Evolutionary conservation across 1,140 invertebrate genomes (phyloP).

Genomic region (Drosophila kohkoa): DNA sequence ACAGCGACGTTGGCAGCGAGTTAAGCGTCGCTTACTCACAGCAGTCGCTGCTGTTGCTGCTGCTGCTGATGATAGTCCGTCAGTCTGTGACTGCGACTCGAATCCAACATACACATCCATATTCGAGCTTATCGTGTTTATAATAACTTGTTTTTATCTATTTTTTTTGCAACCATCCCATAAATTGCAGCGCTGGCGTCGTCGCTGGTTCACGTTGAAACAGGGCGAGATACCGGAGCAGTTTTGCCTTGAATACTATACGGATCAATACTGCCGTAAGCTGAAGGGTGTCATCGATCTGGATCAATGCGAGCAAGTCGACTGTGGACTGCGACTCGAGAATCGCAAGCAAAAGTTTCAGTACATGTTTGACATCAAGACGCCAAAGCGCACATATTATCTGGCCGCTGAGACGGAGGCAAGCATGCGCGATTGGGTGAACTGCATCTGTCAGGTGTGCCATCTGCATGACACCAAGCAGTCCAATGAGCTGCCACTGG

Average conservation of each 20-base stretch:
- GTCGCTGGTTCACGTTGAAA: constrained; percentile 96
- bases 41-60: not conserved
- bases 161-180: too few relatives aligned
- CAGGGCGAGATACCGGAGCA: constrained; percentile 96
- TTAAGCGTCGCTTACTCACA: constrained; percentile 20
- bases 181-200: constrained; percentile 94
- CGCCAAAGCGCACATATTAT: constrained; percentile 95
- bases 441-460: constrained; percentile 96
- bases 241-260: constrained; percentile 97
- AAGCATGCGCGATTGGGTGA: constrained; percentile 98
- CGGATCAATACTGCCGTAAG: constrained; percentile 93
- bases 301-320: constrained; percentile 97
- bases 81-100: constrained; percentile 15
- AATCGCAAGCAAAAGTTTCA: constrained; percentile 92
- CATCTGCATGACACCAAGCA: constrained; percentile 89
- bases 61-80: constrained; percentile 20
- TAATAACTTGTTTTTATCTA: constrained; percentile 34
- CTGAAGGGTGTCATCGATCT: constrained; percentile 96
- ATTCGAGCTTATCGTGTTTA: too few relatives aligned
- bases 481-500: constrained; percentile 69
- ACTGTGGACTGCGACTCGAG: constrained; percentile 93
- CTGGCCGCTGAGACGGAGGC: constrained; percentile 95
- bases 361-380: constrained; percentile 95
- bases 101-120: constrained; percentile 15
- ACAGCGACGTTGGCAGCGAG: constrained; percentile 8